phyloP scores from a whole-genome alignment of 1,140 invertebrate species.

The Drosophila jambulina region DNA sequence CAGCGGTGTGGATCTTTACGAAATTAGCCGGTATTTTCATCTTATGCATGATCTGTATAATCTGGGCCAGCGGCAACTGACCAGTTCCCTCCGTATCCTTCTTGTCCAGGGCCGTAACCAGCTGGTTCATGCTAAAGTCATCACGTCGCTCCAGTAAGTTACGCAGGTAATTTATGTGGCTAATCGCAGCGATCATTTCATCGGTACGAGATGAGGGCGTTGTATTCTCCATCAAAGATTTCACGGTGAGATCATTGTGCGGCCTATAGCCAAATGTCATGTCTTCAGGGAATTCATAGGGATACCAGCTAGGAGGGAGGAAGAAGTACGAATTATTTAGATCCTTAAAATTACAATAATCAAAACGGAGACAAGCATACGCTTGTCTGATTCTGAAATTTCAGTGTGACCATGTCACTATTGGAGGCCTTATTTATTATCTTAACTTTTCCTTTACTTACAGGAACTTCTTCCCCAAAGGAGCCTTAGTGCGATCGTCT shows the following conservation, averaged over 20 bases:
- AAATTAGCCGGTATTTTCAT: slow-evolving; percentile 50
- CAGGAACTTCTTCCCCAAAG: slow-evolving; percentile 54
- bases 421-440: too few species aligned
- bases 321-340: neutral
- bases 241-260: slow-evolving; percentile 4
- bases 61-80: slow-evolving; percentile 31
- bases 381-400: neutral
- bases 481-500: slow-evolving; percentile 60
- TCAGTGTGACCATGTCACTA: neutral
- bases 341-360: neutral
- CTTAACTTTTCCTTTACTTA: slow-evolving; percentile 5
- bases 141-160: slow-evolving; percentile 38
- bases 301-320: slow-evolving; percentile 33
- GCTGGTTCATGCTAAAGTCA: slow-evolving; percentile 66
- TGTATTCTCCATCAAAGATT: slow-evolving; percentile 60
- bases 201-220: slow-evolving; percentile 37
- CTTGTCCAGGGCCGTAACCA: slow-evolving; percentile 51
- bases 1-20: slow-evolving; percentile 38
- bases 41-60: slow-evolving; percentile 56
- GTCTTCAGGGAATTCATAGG: slow-evolving; percentile 41
- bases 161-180: slow-evolving; percentile 57
- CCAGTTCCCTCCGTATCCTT: slow-evolving; percentile 51
- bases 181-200: slow-evolving; percentile 42
- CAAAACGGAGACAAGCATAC: neutral
- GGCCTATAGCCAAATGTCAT: slow-evolving; percentile 40